A percentile compares a stretch with the other conserved stretches of the same genome.
These are phyloP conservation scores for Xiphophorus birchmanni DNA, from an alignment of 2,797 vertebrate species.

Conservation along the genomic window DNA sequence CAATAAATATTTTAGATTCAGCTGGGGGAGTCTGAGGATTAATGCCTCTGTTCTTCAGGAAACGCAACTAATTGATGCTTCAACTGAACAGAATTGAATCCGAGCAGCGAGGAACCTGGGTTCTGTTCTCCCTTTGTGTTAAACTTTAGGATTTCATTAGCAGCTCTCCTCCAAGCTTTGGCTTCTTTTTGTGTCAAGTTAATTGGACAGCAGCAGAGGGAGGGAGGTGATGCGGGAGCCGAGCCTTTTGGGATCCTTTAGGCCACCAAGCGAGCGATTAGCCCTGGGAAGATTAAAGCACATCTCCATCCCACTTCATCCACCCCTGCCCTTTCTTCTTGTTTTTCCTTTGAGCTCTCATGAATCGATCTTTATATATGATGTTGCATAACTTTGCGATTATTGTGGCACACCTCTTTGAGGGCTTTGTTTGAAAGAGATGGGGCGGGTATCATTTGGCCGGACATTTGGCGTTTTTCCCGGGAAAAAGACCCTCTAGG, in stretches of 20 bases:
- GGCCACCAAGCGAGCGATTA: conserved; percentile 58
- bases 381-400: conserved; percentile 73
- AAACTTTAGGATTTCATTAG: conserved; percentile 62
- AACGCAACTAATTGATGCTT: conserved; percentile 29
- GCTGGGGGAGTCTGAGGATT: conserved; percentile 34
- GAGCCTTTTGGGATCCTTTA: conserved; percentile 54
- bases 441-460: conserved; percentile 70
- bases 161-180: conserved; percentile 40
- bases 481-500: conserved; percentile 52
- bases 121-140: conserved; percentile 52
- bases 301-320: conserved; percentile 50
- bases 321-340: conserved; percentile 19
- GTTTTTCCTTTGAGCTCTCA: conserved; percentile 51
- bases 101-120: conserved; percentile 14
- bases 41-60: conserved; percentile 32
- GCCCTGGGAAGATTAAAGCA: conserved; percentile 61
- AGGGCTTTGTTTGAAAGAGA: conserved; percentile 70
- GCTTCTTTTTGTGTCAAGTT: conserved; percentile 62
- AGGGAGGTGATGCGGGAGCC: conserved; percentile 16
- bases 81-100: conserved; percentile 30
- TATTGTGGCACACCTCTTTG: conserved; percentile 64
- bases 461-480: conserved; percentile 75
- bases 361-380: conserved; percentile 66
- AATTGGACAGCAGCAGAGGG: conserved; percentile 59
- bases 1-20: conserved; percentile 56